phyloP scores from a whole-genome alignment of 2,888 invertebrate genomes.

The Stratiomys singularior region DNA sequence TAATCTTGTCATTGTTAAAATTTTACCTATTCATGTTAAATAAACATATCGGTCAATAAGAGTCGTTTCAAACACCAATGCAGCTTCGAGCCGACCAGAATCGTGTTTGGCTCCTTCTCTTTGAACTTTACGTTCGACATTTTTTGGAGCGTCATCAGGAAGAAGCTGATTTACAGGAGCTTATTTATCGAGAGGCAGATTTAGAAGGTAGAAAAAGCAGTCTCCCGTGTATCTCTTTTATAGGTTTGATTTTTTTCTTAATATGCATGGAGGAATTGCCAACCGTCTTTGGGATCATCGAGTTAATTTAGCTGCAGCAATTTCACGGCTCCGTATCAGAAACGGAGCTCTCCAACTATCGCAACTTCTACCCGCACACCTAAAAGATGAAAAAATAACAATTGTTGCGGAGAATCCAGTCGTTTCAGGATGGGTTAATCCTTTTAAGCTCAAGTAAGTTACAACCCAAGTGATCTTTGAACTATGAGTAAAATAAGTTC shows the following conservation, averaged over 20 bases:
- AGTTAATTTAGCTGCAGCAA: slow-evolving; percentile 78
- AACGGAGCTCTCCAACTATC: slow-evolving; percentile 76
- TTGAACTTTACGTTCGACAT: slow-evolving; percentile 69
- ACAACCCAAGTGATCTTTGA: not conserved
- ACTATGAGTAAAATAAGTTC: not conserved
- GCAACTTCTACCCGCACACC: slow-evolving; percentile 76
- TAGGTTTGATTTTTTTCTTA: not conserved
- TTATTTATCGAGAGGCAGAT: slow-evolving; percentile 59
- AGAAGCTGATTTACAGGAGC: slow-evolving; percentile 56
- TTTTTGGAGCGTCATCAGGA: slow-evolving; percentile 64
- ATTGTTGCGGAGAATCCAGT: slow-evolving; percentile 68
- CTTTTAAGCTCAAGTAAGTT: slow-evolving; percentile 72
- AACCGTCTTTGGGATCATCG: slow-evolving; percentile 72
- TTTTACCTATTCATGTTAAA: not conserved
- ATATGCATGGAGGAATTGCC: slow-evolving; percentile 67
- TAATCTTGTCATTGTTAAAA: not conserved
- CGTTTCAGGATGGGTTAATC: slow-evolving; percentile 85
- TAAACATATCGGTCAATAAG: not conserved
- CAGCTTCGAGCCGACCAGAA: slow-evolving; percentile 58
- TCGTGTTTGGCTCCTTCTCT: slow-evolving; percentile 68
- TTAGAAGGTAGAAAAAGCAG: slow-evolving; percentile 57
- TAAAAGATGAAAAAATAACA: slow-evolving; percentile 75
- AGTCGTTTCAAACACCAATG: not conserved
- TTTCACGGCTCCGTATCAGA: slow-evolving; percentile 79
- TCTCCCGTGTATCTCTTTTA: not conserved